These are phyloP conservation scores for Molossus molossus DNA, from an alignment of 2,797 vertebrate genomes.

Conservation along the genomic window DNA sequence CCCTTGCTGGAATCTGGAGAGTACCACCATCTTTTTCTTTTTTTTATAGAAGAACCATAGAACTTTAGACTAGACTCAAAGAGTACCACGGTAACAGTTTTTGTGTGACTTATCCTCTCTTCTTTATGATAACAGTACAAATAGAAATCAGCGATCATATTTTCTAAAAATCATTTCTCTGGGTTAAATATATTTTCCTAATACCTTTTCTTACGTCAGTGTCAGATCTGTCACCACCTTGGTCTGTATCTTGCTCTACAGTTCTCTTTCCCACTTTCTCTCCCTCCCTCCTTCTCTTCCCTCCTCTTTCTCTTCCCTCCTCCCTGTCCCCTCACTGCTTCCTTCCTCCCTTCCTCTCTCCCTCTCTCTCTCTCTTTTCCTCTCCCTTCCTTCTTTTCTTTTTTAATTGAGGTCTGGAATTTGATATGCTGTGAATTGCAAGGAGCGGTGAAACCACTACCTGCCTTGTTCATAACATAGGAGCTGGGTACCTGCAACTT, in stretches of 20 bases:
- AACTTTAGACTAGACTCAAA: background rate
- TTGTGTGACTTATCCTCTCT: background rate
- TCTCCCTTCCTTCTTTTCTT: background rate
- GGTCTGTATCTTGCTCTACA: background rate
- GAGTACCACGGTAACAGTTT: background rate
- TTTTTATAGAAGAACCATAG: background rate
- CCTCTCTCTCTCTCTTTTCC: accelerated
- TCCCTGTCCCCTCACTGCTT: accelerated
- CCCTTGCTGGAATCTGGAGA: background rate
- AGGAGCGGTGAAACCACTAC: background rate
- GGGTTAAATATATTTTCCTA: background rate
- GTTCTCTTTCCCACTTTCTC: background rate
- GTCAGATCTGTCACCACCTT: background rate
- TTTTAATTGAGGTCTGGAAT: background rate
- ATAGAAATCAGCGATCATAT: background rate
- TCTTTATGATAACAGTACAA: background rate
- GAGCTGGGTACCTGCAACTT: background rate
- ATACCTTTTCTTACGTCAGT: background rate
- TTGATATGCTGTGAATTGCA: background rate
- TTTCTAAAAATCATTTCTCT: background rate
- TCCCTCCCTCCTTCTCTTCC: background rate
- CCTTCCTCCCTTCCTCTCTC: accelerated
- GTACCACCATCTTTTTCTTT: background rate
- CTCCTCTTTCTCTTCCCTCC: background rate
- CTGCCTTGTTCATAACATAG: background rate